Conservation (phyloP, 2,113 vertebrate species). For the Zosterops pallidus region DNA sequence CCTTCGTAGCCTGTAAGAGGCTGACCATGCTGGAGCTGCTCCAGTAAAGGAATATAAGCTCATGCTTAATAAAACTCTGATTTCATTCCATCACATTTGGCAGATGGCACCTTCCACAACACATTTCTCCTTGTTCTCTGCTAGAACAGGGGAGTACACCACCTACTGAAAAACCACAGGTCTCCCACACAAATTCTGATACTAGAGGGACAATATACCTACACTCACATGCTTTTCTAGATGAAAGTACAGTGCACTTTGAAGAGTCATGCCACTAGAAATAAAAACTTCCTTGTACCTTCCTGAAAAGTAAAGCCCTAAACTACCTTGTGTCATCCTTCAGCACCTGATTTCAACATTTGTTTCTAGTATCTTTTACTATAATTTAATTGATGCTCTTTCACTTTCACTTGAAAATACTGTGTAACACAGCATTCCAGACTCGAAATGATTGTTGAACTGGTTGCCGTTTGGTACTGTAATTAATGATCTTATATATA, state of each 20-base stretch:
- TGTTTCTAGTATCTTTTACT: not conserved
- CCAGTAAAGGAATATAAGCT: not conserved
- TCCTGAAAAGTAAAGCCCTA: not conserved
- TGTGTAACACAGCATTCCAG: not conserved
- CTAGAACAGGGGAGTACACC: constrained; percentile 39
- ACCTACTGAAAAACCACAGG: constrained; percentile 49
- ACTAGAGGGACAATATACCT: not conserved
- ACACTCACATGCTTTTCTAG: not conserved
- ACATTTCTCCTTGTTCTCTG: constrained; percentile 31
- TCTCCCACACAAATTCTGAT: constrained; percentile 42
- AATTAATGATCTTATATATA: not conserved
- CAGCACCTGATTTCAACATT: not conserved
- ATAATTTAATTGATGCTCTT: not conserved
- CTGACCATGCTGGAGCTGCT: not conserved
- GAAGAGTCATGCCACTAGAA: not conserved
- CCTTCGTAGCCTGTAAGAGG: not conserved
- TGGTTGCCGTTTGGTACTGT: not conserved
- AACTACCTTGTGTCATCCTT: not conserved
- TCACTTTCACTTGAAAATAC: not conserved
- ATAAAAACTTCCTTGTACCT: not conserved
- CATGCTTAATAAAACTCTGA: not conserved
- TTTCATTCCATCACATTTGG: not conserved
- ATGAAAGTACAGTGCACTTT: not conserved
- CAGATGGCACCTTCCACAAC: constrained; percentile 48
- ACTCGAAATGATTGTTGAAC: not conserved